Base-by-base conservation (phyloP, 2,888 invertebrate species). In the Cynaeus angustus region DNA sequence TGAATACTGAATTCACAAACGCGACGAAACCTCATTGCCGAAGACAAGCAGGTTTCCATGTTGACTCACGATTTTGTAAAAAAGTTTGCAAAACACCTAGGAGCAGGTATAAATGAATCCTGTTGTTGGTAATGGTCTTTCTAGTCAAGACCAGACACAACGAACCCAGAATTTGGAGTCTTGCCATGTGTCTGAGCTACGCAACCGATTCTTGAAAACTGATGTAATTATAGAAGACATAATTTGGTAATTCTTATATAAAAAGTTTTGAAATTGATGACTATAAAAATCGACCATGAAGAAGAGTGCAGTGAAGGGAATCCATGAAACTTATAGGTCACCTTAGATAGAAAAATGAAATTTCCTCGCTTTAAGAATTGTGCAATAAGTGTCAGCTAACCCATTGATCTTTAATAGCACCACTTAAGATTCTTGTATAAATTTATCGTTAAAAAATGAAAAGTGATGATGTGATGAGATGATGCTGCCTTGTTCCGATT, bases 241-340 rank as follows among this genome's bases (percentile, higher is more conserved):
- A 41, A 41, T 56, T 56, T 56, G n/a, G 43, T 56, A 56, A 56
- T 56, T 26, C 14, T 46, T 46, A 14, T 59, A 58, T 37, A 59
- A 59, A 59, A 46, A 3, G 45, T 43, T 56, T 56, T 56, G 56
- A 41, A 56, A 43, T 10, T 56, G 56, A 56, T 41, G 56, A 59
- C 3, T 37, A 16, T 48, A 16, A 62, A 62, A 62, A 62, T 48
- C 45, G 62, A 38, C 62, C 62, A 12, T 62, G 62, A 62, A 37
- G 45, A 46, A 10, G 45, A 48, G n/a, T 48, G 26, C 14, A 21
- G 62, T 62, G 50, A 62, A 62, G 50, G 62, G 50, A 50, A 48
- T 10, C 14, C 10, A 16, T 45, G 16, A 46, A 46, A 26, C n/a
- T 46, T 37, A 50, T 48, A 46, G 46, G 46, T 61, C 30, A 61